Evolutionary conservation across 2,797 vertebrate species (phyloP).

Genomic region (Cephalopachus bancanus): DNA sequence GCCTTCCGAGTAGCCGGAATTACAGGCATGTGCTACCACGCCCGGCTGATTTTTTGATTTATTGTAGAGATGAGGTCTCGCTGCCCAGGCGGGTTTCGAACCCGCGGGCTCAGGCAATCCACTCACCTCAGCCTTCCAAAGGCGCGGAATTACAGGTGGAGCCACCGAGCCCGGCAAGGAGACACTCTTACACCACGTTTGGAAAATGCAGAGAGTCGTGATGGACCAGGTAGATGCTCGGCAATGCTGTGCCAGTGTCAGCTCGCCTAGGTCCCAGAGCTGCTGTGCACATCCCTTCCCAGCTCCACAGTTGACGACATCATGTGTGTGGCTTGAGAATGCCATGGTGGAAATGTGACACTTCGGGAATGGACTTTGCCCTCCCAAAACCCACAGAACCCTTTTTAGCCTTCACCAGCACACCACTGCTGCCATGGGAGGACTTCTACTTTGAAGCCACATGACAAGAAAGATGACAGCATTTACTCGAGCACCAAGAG

Average conservation of each 20-base stretch:
- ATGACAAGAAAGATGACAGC: neutral
- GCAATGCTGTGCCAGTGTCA: neutral
- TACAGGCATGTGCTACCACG: too few species aligned
- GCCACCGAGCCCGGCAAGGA: too few species aligned
- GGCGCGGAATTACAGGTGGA: too few species aligned
- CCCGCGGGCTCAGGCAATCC: too few species aligned
- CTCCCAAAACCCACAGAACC: neutral
- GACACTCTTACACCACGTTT: accelerated
- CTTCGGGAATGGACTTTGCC: neutral
- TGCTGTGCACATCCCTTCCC: neutral
- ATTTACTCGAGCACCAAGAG: neutral
- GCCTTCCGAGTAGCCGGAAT: too few species aligned
- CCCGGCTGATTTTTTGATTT: too few species aligned
- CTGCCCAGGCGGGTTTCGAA: too few species aligned
- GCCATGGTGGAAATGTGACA: neutral
- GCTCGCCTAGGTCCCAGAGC: too few species aligned
- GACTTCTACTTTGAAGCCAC: neutral
- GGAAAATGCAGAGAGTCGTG: neutral
- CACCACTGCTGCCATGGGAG: neutral
- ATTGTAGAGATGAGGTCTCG: too few species aligned
- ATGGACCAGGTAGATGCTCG: neutral
- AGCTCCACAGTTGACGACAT: neutral
- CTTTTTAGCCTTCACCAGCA: neutral
- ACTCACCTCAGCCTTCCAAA: too few species aligned
- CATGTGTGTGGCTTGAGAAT: neutral